Percentiles rank a stretch among this genome's conserved stretches.
phyloP scores from a whole-genome alignment of 2,113 vertebrate species.

The Microtus oregoni region DNA sequence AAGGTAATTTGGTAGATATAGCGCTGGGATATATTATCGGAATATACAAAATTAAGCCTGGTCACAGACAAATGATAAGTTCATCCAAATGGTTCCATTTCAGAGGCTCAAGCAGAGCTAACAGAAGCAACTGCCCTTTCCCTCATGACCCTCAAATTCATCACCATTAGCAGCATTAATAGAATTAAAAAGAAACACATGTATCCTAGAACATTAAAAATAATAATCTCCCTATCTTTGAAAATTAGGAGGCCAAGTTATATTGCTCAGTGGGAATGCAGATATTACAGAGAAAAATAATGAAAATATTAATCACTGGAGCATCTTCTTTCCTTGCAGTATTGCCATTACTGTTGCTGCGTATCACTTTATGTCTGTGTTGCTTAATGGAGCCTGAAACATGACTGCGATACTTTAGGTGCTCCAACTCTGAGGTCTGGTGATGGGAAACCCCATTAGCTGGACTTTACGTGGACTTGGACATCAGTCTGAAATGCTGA shows the following conservation, averaged over 20 bases:
- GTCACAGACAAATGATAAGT: slow-evolving; percentile 74
- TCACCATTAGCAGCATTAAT: slow-evolving; percentile 83
- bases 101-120: slow-evolving; percentile 79
- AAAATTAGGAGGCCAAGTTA: slow-evolving; percentile 82
- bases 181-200: slow-evolving; percentile 84
- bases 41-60: not conserved
- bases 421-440: not conserved
- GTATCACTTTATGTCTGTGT: slow-evolving; percentile 73
- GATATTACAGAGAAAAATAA: slow-evolving; percentile 83
- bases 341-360: slow-evolving; percentile 69
- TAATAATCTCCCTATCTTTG: slow-evolving; percentile 84
- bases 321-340: slow-evolving; percentile 67
- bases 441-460: slow-evolving; percentile 2
- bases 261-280: slow-evolving; percentile 84
- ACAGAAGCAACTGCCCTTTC: slow-evolving; percentile 73
- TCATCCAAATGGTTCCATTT: slow-evolving; percentile 81
- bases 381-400: slow-evolving; percentile 37
- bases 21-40: not conserved
- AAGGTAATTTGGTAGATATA: slow-evolving; percentile 60
- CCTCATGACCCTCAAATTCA: slow-evolving; percentile 81
- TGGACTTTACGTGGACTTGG: not conserved
- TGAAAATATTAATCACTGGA: slow-evolving; percentile 87
- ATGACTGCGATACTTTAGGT: not conserved
- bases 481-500: slow-evolving; percentile 44
- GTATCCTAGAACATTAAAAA: slow-evolving; percentile 84